A percentile compares a stretch with the other conserved stretches of the same genome.
Conservation (phyloP, 1,140 invertebrate genomes). For the Drosophila mayri region DNA sequence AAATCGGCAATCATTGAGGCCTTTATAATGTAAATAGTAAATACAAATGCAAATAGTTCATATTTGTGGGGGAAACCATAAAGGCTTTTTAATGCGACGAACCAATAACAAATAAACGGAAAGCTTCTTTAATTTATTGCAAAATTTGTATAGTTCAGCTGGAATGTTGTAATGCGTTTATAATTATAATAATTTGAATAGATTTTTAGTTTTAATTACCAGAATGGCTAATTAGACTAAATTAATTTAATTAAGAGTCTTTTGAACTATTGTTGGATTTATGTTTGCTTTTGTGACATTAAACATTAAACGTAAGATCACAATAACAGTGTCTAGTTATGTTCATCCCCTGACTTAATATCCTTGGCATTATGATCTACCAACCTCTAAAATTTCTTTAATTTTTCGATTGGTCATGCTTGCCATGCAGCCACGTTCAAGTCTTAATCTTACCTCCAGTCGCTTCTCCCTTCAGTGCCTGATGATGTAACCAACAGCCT, state of each 20-base stretch:
- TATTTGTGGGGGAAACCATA: constrained; percentile 8
- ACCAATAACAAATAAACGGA: constrained; percentile 7
- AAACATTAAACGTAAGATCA: neutral
- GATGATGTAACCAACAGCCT: constrained; percentile 59
- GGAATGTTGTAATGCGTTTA: neutral
- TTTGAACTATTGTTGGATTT: neutral
- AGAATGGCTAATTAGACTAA: neutral
- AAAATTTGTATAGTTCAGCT: neutral
- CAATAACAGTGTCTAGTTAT: neutral
- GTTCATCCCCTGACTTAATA: neutral
- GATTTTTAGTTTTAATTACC: neutral
- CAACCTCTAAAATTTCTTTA: neutral
- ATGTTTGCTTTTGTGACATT: neutral
- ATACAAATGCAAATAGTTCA: constrained; percentile 13
- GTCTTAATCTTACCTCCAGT: constrained; percentile 2
- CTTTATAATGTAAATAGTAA: constrained; percentile 15
- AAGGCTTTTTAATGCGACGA: constrained; percentile 7
- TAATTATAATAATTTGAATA: neutral
- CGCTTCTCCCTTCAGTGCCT: constrained; percentile 5
- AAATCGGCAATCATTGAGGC: neutral
- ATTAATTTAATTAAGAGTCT: no score
- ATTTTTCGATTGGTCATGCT: constrained; percentile 5
- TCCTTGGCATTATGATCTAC: neutral
- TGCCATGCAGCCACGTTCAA: neutral
- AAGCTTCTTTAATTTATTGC: neutral